These are phyloP conservation scores for Drosophila infuscata DNA, from an alignment of 2,888 invertebrate genomes.

Conservation along the genomic window DNA sequence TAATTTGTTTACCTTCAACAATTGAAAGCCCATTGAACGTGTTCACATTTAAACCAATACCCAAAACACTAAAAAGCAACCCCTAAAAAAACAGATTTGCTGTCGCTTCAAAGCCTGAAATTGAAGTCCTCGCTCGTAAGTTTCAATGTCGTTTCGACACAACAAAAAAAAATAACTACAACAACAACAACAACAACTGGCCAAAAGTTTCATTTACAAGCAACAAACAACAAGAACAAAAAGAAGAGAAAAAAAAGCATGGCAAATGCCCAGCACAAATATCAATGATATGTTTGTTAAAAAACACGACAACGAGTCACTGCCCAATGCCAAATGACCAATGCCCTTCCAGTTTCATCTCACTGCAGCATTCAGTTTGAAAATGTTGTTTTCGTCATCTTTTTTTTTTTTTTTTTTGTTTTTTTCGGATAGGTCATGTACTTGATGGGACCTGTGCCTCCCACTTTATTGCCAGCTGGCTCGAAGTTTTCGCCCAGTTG, in stretches of 20 bases:
- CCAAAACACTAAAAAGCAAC: conserved; percentile 10
- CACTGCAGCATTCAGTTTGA: conserved; percentile 2
- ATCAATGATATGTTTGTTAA: conserved; percentile 79
- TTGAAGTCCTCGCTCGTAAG: conserved; percentile 57
- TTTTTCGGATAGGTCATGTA: conserved; percentile 58
- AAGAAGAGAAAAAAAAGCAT: conserved; percentile 26
- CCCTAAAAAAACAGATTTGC: conserved; percentile 13
- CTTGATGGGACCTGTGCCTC: conserved; percentile 29
- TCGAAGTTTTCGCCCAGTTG: conserved; percentile 47
- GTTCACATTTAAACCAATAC: conserved; percentile 38
- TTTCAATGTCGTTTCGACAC: conserved; percentile 67
- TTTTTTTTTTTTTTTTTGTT: background rate
- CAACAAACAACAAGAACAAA: conserved; percentile 22
- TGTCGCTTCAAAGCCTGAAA: conserved; percentile 32
- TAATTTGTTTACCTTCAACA: conserved; percentile 70
- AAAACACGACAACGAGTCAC: conserved; percentile 67
- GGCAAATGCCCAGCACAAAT: conserved; percentile 67
- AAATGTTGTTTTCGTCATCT: background rate
- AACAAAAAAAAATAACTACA: conserved; percentile 14
- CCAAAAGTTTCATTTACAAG: conserved; percentile 72
- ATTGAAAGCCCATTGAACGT: conserved; percentile 60
- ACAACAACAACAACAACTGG: conserved; percentile 24
- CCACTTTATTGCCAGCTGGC: conserved; percentile 33
- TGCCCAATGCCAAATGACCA: conserved; percentile 4
- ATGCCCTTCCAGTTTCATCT: conserved; percentile 4